phyloP scores from a whole-genome alignment of 2,797 vertebrate species.

The Aeoliscus strigatus region DNA sequence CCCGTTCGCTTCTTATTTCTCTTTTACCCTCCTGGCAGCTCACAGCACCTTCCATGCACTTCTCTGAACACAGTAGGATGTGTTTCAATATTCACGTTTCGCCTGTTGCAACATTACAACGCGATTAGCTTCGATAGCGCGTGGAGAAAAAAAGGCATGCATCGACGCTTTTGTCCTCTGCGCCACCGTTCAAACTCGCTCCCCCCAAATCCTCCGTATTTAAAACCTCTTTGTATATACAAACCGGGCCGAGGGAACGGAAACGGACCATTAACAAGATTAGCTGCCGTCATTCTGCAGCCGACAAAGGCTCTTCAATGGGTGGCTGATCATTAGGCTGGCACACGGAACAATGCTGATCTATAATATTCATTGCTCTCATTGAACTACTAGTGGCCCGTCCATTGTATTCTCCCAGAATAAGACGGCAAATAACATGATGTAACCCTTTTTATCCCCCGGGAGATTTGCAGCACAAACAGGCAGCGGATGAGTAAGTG shows the following conservation, averaged over 20 bases:
- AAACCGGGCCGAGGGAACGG: conserved; percentile 49
- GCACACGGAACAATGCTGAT: conserved; percentile 57
- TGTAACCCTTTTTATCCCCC: conserved; percentile 11
- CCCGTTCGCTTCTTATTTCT: background rate
- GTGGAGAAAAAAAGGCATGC: conserved; percentile 43
- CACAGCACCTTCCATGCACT: background rate
- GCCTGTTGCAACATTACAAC: conserved; percentile 39
- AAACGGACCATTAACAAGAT: conserved; percentile 69
- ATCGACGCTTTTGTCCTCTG: conserved; percentile 53
- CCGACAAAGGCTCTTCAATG: conserved; percentile 52
- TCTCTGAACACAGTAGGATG: conserved; percentile 37
- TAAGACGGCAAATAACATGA: conserved; percentile 35
- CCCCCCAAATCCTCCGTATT: conserved; percentile 56
- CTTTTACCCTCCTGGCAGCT: conserved; percentile 12
- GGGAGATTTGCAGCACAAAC: conserved; percentile 19
- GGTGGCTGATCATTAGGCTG: conserved; percentile 60
- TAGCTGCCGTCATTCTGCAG: conserved; percentile 58
- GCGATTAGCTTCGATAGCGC: conserved; percentile 52
- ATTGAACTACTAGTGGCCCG: conserved; percentile 49
- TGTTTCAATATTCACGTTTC: conserved; percentile 22
- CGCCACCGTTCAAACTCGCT: conserved; percentile 48
- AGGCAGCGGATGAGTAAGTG: conserved; percentile 13
- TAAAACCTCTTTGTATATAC: conserved; percentile 54
- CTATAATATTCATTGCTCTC: conserved; percentile 49
- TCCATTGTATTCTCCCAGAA: conserved; percentile 39